phyloP scores from a whole-genome alignment of 1,140 invertebrate species.

The Theocolax elegans region DNA sequence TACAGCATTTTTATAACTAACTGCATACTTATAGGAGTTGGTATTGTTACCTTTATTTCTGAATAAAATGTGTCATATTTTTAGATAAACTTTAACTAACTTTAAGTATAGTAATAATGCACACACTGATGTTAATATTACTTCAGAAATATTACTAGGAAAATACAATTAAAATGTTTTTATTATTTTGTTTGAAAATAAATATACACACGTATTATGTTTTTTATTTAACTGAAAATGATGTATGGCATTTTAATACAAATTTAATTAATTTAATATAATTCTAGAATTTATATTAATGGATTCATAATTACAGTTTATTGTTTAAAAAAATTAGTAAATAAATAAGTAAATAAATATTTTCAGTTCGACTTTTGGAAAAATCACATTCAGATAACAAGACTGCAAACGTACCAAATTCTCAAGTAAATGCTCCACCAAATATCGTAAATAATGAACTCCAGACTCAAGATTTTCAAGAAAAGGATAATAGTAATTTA shows the following conservation, averaged over 20 bases:
- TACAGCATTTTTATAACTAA: not conserved
- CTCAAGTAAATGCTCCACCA: constrained; percentile 26
- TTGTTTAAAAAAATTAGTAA: no score
- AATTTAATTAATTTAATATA: no score
- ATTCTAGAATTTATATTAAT: no score
- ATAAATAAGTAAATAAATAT: constrained; percentile 14
- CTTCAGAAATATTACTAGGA: no score
- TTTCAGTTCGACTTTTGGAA: constrained; percentile 26
- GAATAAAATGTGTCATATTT: not conserved
- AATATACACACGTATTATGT: no score
- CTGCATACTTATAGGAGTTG: not conserved
- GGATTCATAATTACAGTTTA: no score
- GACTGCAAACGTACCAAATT: constrained; percentile 12
- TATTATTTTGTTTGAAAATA: not conserved
- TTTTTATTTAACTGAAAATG: no score
- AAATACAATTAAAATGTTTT: constrained; percentile 7
- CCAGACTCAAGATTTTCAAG: constrained; percentile 23
- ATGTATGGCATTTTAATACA: no score
- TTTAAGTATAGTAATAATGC: no score
- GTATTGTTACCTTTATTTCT: not conserved
- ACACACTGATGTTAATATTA: no score
- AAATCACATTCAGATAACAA: constrained; percentile 29
- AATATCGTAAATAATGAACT: constrained; percentile 17
- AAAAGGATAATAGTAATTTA: constrained; percentile 29
- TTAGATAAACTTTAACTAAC: no score